Evolutionary conservation across 2,888 invertebrate genomes (phyloP).

Genomic region (Stegana nigrithorax): DNA sequence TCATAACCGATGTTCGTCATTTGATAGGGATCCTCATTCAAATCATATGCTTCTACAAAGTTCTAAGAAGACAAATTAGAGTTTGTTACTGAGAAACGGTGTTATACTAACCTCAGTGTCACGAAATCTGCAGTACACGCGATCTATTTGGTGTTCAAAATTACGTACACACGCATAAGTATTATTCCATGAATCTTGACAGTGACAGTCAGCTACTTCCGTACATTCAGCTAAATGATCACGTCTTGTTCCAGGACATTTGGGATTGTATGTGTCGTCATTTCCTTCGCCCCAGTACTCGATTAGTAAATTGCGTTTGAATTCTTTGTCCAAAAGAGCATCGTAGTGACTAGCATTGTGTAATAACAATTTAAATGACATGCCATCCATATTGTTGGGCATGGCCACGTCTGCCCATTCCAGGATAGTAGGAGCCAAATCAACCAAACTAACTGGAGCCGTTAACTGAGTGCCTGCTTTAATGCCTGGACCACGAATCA

Average conservation of each 20-base stretch:
- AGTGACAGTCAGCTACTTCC: constrained; percentile 79
- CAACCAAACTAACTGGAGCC: constrained; percentile 80
- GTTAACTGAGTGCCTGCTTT: constrained; percentile 68
- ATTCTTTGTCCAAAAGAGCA: constrained; percentile 31
- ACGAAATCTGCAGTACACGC: constrained; percentile 69
- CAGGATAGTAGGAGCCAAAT: constrained; percentile 86
- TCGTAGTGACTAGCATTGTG: constrained; percentile 34
- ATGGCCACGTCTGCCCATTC: constrained; percentile 74
- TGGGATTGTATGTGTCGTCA: constrained; percentile 70
- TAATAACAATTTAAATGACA: constrained; percentile 68
- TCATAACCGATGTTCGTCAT: constrained; percentile 73
- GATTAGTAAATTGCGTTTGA: constrained; percentile 75
- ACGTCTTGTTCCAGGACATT: constrained; percentile 74
- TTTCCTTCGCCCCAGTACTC: constrained; percentile 87
- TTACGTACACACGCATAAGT: constrained; percentile 83
- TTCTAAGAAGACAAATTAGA: constrained; percentile 69
- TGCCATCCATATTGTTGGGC: constrained; percentile 75
- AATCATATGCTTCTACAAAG: constrained; percentile 83
- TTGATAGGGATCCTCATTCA: constrained; percentile 79
- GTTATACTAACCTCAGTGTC: constrained; percentile 66
- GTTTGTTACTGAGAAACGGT: constrained; percentile 8
- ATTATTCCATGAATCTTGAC: constrained; percentile 86
- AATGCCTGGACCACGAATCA: constrained; percentile 80
- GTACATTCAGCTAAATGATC: constrained; percentile 74
- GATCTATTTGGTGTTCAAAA: constrained; percentile 69